A percentile compares a stretch with the other conserved stretches of the same genome.
phyloP scores from a whole-genome alignment of 2,797 vertebrate genomes.

The Myoxocephalus aenaeus region DNA sequence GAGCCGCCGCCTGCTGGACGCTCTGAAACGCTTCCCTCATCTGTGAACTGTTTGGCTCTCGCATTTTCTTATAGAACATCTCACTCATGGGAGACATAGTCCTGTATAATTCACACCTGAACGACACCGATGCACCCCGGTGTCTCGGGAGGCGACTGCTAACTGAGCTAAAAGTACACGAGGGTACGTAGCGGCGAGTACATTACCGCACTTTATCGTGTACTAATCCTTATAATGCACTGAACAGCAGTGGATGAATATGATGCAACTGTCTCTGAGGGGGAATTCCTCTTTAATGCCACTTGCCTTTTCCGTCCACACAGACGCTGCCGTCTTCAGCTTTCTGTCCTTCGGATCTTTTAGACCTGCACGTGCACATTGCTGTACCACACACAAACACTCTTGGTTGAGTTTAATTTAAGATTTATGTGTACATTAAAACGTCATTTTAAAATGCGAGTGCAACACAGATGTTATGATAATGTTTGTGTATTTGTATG shows the following conservation, averaged over 20 bases:
- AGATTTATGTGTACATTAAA: neutral
- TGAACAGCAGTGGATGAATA: slow-evolving; percentile 48
- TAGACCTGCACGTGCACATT: neutral
- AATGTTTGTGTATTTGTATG: too few species aligned
- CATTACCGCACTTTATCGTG: slow-evolving; percentile 54
- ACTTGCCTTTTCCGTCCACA: slow-evolving; percentile 17
- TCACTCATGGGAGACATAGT: slow-evolving; percentile 30
- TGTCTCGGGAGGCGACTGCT: slow-evolving; percentile 39
- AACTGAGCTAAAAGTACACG: slow-evolving; percentile 51
- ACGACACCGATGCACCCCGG: slow-evolving; percentile 17
- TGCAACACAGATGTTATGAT: neutral
- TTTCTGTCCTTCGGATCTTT: neutral
- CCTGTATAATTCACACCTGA: slow-evolving; percentile 31
- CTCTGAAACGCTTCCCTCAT: slow-evolving; percentile 21
- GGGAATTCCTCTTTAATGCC: slow-evolving; percentile 44
- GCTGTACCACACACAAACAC: neutral
- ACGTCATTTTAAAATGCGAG: neutral
- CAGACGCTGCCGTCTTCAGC: slow-evolving; percentile 4
- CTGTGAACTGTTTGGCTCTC: slow-evolving; percentile 14
- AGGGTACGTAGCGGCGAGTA: slow-evolving; percentile 43
- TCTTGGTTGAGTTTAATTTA: neutral
- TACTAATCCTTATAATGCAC: slow-evolving; percentile 49
- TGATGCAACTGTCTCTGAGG: slow-evolving; percentile 44
- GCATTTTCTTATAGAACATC: slow-evolving; percentile 47
- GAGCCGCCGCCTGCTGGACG: neutral